Evolutionary conservation across 2,888 invertebrate genomes (phyloP).

Genomic region (Prenolepis imparis): DNA sequence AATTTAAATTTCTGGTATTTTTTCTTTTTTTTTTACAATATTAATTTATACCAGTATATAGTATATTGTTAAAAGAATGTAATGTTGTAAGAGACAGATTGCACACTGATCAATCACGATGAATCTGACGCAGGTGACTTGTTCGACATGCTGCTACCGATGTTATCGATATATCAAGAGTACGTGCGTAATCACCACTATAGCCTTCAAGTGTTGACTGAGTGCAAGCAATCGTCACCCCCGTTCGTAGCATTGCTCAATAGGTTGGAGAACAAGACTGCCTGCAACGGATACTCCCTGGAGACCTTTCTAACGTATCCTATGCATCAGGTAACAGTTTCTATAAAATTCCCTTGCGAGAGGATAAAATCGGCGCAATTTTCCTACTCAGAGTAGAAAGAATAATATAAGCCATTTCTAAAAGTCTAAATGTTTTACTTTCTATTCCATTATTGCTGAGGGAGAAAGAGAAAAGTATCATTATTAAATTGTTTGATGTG

Average conservation of each 20-base stretch:
- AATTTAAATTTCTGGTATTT: neutral
- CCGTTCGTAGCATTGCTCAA: slow-evolving; percentile 92
- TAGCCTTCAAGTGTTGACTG: slow-evolving; percentile 96
- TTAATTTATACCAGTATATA: neutral
- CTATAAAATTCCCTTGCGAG: neutral
- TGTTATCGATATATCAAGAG: slow-evolving; percentile 98
- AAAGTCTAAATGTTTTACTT: neutral
- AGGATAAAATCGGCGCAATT: neutral
- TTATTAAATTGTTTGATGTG: neutral
- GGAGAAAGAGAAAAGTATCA: neutral
- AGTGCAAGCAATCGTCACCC: slow-evolving; percentile 94
- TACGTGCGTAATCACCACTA: slow-evolving; percentile 98
- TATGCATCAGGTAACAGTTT: slow-evolving; percentile 94
- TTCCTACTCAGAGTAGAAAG: neutral
- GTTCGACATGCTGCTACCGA: slow-evolving; percentile 97
- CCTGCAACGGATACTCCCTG: slow-evolving; percentile 94
- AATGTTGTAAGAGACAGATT: neutral
- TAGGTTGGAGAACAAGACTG: slow-evolving; percentile 94
- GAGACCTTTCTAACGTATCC: slow-evolving; percentile 97
- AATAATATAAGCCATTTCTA: neutral
- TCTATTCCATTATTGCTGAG: neutral
- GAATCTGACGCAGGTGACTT: slow-evolving; percentile 91
- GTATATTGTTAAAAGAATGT: neutral
- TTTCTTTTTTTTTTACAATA: neutral
- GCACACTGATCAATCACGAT: neutral